Evolutionary conservation across 2,888 invertebrate species (phyloP).

Genomic region (Graphium colonna): DNA sequence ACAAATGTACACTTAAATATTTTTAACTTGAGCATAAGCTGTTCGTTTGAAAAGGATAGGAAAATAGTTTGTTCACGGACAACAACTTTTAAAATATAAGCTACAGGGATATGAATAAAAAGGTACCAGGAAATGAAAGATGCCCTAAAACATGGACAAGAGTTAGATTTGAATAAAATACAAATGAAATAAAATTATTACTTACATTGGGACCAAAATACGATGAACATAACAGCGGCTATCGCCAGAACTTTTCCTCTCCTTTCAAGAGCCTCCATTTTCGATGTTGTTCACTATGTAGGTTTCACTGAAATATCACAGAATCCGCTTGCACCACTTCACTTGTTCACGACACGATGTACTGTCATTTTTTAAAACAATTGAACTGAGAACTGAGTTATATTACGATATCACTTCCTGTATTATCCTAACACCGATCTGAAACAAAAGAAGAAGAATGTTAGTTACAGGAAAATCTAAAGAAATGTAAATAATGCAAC

Average conservation of each 20-base stretch:
- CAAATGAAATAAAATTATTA: conserved; percentile 25
- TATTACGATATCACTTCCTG: conserved; percentile 5
- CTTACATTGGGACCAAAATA: conserved; percentile 68
- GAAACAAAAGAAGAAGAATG: conserved; percentile 16
- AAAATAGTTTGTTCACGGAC: too few species aligned
- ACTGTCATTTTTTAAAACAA: conserved; percentile 16
- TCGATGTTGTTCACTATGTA: conserved; percentile 27
- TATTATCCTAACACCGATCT: conserved; percentile 1
- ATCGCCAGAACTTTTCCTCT: conserved; percentile 48
- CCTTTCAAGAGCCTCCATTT: conserved; percentile 72
- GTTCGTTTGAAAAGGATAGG: too few species aligned
- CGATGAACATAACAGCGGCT: conserved; percentile 50
- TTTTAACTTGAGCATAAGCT: too few species aligned
- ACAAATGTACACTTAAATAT: too few species aligned
- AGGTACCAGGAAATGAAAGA: too few species aligned
- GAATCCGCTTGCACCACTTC: conserved; percentile 27
- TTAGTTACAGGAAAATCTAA: neutral
- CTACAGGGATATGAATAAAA: too few species aligned
- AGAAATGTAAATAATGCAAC: too few species aligned
- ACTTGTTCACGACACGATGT: conserved; percentile 11
- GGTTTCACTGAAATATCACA: conserved; percentile 11
- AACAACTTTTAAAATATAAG: too few species aligned
- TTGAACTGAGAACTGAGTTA: conserved; percentile 6
- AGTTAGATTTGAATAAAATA: too few species aligned
- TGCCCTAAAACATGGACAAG: too few species aligned